phyloP scores from a whole-genome alignment of 1,140 invertebrate species.

The Drosophila kepulauana region DNA sequence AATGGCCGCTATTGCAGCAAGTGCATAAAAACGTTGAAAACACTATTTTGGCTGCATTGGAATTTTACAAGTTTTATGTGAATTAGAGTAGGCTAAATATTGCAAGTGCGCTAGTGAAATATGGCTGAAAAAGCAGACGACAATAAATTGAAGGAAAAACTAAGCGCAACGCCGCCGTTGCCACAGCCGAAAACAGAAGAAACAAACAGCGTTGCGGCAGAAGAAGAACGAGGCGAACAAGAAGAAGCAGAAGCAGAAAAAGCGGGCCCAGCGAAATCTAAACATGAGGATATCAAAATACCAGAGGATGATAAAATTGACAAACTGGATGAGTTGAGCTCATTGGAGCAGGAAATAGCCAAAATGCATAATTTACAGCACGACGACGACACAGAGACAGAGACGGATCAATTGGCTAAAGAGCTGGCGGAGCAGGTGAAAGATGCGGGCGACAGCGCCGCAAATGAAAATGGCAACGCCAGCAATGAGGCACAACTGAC shows the following conservation, averaged over 20 bases:
- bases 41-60: constrained; percentile 25
- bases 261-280: constrained; percentile 41
- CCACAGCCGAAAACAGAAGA: constrained; percentile 24
- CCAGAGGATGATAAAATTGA: constrained; percentile 5
- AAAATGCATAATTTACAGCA: constrained; percentile 70
- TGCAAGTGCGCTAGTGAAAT: constrained; percentile 13
- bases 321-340: constrained; percentile 70
- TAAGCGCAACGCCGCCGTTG: background rate
- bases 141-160: constrained; percentile 16
- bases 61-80: constrained; percentile 26
- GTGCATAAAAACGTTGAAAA: constrained; percentile 43
- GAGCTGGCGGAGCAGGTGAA: background rate
- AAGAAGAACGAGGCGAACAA: constrained; percentile 1
- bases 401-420: constrained; percentile 3
- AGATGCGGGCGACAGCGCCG: background rate
- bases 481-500: constrained; percentile 6
- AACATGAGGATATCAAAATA: constrained; percentile 30
- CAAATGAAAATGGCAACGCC: constrained; percentile 20
- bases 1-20: constrained; percentile 57
- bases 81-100: constrained; percentile 3
- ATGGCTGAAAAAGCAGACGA: constrained; percentile 52
- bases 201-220: constrained; percentile 30
- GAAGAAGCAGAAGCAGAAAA: constrained; percentile 32
- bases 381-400: background rate
- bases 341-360: constrained; percentile 76